Base-by-base conservation (phyloP, 2,888 invertebrate species). In the Sminthurides aquaticus region DNA sequence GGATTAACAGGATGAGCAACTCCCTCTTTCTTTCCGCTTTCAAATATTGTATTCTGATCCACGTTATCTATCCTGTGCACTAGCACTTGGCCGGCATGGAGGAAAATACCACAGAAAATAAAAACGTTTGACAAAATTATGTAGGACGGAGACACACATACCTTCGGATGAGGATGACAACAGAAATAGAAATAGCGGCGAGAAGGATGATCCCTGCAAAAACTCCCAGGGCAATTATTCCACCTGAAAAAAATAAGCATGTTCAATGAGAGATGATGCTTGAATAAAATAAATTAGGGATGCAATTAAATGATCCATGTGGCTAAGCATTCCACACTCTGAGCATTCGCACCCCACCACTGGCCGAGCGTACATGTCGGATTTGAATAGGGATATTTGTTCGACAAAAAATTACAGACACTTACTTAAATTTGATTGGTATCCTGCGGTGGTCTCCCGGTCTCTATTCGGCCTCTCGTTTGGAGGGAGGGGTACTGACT, bases 161-260 rank as follows among this genome's bases (percentile, higher is more conserved):
- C 94, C 92, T 91, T 80, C 89, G 83, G 61, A 93, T 87, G 72
- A 94, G 82, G 67, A 93, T 89, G 67, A 94, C 88, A 71, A 92
- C 87, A 3, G 92, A 91, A 1, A 92, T 91, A 72, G 92, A 87
- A 69, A 93, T 87, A 27, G 91, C 92, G 11, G 92, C 89, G 58
- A 94, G 82, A 78, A 94, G 90, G 5, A 93, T 90, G 75, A 94
- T 88, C 8, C 88, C 91, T n/a, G 91, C 93, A 77, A 93, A 92
- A 8, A 91, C 90, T 1, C 90, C 91, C 20, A 94, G 81, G 0
- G 92, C 91, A 65, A 93, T 91, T 71, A 93, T 89, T 3, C 91
- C 91, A 62, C 91, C 81, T 80, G 74, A 25, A 56, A 62, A 5
- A 20, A 60, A 60, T 11, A 60, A n/a, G 25, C 15, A 20, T 2